Conservation (phyloP, 2,113 vertebrate genomes). For the Oreotrochilus melanogaster region DNA sequence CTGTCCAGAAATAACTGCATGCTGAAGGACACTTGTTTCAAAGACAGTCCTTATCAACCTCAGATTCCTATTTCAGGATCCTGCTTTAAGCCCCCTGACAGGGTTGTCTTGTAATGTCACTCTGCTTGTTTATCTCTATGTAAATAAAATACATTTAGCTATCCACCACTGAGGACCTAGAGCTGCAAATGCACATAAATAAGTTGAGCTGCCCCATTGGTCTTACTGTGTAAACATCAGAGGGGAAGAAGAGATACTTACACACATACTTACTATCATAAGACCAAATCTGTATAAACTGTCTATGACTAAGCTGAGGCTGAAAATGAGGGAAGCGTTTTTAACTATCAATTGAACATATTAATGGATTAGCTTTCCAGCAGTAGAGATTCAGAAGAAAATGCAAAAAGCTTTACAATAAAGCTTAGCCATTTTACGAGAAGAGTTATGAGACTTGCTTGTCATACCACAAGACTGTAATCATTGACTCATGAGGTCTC, state of each 20-base stretch:
- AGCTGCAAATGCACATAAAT: constrained; percentile 39
- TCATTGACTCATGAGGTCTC: background rate
- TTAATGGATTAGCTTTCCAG: background rate
- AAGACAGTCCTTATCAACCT: constrained; percentile 27
- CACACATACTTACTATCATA: background rate
- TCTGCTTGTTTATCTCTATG: constrained; percentile 9
- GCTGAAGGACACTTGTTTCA: constrained; percentile 37
- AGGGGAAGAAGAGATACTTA: constrained; percentile 52
- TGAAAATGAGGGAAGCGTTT: background rate
- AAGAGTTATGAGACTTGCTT: background rate
- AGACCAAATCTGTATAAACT: constrained; percentile 1
- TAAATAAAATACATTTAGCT: constrained; percentile 26
- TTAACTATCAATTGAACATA: background rate
- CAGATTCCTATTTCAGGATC: constrained; percentile 6
- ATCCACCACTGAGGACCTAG: background rate
- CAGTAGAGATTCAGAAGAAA: background rate
- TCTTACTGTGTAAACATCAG: constrained; percentile 16
- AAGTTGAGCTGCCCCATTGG: background rate
- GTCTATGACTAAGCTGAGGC: background rate
- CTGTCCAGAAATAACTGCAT: background rate
- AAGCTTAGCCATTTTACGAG: background rate
- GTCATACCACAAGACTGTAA: background rate
- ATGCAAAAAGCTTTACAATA: background rate
- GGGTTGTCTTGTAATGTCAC: constrained; percentile 39
- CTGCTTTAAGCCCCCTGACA: constrained; percentile 36